phyloP scores from a whole-genome alignment of 37 sponge, comb jelly and placozoan genomes.

The Agelas oroides region DNA sequence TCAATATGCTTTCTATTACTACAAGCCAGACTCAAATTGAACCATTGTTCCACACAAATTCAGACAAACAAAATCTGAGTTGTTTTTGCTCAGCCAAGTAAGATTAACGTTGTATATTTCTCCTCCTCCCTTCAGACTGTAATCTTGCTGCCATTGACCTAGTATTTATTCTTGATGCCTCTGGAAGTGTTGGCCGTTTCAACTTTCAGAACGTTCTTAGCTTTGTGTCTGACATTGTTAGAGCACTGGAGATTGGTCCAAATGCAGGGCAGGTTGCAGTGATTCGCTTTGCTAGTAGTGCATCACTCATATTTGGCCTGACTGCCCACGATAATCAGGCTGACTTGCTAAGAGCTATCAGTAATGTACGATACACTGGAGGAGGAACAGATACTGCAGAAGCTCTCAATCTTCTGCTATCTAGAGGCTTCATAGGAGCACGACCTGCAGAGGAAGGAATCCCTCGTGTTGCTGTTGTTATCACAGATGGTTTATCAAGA shows the following conservation, averaged over 20 bases:
- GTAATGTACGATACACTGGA: not conserved
- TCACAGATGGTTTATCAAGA: constrained; percentile 6
- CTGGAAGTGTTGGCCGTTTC: constrained; percentile 7
- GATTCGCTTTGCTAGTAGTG: not conserved
- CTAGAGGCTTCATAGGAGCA: constrained; percentile 9
- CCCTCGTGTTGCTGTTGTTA: not conserved
- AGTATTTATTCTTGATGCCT: constrained; percentile 18
- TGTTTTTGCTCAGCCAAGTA: no score
- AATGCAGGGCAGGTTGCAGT: not conserved
- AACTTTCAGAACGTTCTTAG: not conserved
- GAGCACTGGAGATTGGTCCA: constrained; percentile 6
- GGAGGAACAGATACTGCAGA: constrained; percentile 5
- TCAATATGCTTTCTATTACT: no score
- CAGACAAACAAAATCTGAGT: no score
- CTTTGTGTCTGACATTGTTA: not conserved
- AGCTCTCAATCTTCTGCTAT: not conserved
- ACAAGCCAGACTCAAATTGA: no score
- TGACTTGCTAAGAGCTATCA: not conserved
- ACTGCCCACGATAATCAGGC: not conserved
- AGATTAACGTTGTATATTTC: no score
- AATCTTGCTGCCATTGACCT: not conserved
- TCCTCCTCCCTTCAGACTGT: no score
- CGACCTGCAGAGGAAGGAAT: not conserved
- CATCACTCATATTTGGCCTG: not conserved
- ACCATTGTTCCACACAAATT: no score